Evolutionary conservation across 2,888 invertebrate species (phyloP).

Genomic region (Eumacrocentrus americanus): DNA sequence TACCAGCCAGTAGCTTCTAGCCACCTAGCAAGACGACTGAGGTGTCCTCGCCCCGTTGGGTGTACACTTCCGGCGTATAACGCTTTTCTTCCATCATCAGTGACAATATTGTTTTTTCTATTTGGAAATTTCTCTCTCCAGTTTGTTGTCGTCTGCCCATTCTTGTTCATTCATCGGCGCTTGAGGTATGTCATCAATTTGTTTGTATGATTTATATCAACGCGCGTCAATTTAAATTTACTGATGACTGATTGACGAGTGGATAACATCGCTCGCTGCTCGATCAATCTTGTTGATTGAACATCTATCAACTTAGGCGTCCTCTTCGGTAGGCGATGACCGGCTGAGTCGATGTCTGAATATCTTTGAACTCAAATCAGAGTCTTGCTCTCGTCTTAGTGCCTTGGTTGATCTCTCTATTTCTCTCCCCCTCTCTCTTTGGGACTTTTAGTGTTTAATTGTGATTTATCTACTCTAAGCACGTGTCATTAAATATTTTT

Average conservation of each 20-base stretch:
- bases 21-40: conserved; percentile 41
- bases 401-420: neutral
- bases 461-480: neutral
- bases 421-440: too few species aligned
- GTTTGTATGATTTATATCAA: neutral
- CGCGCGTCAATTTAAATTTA: conserved; percentile 2
- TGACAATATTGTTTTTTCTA: too few species aligned
- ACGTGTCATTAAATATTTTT: neutral
- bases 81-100: conserved; percentile 3
- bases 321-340: neutral
- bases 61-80: conserved; percentile 5
- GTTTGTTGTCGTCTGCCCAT: too few species aligned
- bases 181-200: neutral
- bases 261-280: conserved; percentile 33
- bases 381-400: neutral
- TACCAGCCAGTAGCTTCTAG: conserved; percentile 49
- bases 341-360: conserved; percentile 1
- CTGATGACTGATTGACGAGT: conserved; percentile 4
- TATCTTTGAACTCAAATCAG: neutral
- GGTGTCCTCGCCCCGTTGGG: conserved; percentile 2
- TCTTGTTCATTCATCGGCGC: neutral
- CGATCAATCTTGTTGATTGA: conserved; percentile 26
- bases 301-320: conserved; percentile 4
- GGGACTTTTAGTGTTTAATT: neutral
- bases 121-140: too few species aligned